phyloP scores from a whole-genome alignment of 2,888 invertebrate species.

The Cordilura impudica region DNA sequence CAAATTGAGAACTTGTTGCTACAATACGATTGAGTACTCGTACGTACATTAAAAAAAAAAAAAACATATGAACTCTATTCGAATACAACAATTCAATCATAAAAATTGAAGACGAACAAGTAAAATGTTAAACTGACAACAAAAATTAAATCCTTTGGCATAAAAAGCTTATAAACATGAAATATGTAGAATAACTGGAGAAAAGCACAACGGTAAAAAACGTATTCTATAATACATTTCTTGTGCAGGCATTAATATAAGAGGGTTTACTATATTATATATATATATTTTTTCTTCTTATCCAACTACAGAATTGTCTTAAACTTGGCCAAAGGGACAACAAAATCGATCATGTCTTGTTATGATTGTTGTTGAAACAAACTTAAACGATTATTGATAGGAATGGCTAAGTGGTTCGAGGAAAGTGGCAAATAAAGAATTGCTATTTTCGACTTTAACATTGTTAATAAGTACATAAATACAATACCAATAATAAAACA shows the following conservation, averaged over 20 bases:
- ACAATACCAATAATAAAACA: too few species aligned
- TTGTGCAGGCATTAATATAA: background rate
- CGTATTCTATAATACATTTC: background rate
- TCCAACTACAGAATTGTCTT: too few species aligned
- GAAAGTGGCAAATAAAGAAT: background rate
- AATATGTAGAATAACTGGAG: background rate
- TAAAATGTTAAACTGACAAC: background rate
- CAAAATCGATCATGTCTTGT: slow-evolving; percentile 5
- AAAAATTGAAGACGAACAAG: slow-evolving; percentile 13
- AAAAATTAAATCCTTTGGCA: slow-evolving; percentile 7
- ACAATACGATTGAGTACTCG: too few species aligned
- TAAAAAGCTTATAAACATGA: slow-evolving; percentile 37
- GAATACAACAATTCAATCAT: slow-evolving; percentile 31
- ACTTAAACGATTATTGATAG: slow-evolving; percentile 9
- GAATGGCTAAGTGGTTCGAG: background rate
- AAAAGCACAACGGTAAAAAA: background rate
- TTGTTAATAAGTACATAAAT: too few species aligned
- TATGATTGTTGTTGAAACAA: background rate
- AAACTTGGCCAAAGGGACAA: background rate
- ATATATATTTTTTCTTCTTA: too few species aligned
- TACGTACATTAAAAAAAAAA: too few species aligned
- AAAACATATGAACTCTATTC: background rate
- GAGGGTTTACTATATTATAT: background rate
- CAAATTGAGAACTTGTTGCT: slow-evolving; percentile 31
- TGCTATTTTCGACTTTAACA: background rate